Conservation (phyloP, 2,888 invertebrate species). For the Stenotaenia linearis region DNA sequence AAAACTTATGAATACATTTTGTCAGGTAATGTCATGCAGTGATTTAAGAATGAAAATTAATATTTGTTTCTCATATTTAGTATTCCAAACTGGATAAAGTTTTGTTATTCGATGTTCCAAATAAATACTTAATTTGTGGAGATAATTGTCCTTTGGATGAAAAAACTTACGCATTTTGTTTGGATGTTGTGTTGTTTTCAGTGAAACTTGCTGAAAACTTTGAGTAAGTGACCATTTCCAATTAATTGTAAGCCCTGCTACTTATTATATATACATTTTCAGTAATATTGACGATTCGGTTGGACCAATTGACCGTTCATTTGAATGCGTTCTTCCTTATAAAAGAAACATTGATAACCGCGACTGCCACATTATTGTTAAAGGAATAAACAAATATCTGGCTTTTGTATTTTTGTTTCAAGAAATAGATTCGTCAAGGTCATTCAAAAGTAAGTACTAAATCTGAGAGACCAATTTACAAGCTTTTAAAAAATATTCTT, state of each 20-base stretch:
- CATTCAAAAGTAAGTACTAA: no score
- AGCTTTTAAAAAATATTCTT: no score
- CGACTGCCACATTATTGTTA: neutral
- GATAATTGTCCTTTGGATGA: neutral
- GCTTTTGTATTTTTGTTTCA: neutral
- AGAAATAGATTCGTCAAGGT: neutral
- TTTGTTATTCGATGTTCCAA: neutral
- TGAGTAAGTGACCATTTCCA: neutral
- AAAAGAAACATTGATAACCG: neutral
- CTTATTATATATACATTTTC: no score
- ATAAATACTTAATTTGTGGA: neutral
- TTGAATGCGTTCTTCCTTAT: neutral
- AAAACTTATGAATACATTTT: neutral
- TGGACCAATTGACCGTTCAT: neutral
- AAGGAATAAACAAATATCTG: neutral
- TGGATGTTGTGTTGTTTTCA: neutral
- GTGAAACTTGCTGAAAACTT: neutral
- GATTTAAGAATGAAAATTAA: neutral
- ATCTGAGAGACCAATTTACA: no score
- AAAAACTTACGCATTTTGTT: neutral
- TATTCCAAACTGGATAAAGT: neutral
- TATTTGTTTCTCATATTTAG: neutral
- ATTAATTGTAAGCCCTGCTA: no score
- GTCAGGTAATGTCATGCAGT: neutral
- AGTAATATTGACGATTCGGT: neutral